Evolutionary conservation across 2,113 vertebrate species (phyloP).

Genomic region (Coracopsis vasa): DNA sequence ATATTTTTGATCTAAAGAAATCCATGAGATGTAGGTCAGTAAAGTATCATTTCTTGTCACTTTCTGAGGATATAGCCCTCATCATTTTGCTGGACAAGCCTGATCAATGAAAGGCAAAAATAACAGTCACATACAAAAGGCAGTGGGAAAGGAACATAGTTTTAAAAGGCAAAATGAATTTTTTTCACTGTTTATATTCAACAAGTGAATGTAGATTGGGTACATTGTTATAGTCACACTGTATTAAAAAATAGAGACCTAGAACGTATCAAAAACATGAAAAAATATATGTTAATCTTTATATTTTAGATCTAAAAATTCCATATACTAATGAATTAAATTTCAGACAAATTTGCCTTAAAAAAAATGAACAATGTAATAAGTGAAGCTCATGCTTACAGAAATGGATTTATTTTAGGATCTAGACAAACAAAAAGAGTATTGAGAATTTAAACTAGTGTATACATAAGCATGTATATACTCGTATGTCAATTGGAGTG

Average conservation of each 20-base stretch:
- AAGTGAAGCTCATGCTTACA: not conserved
- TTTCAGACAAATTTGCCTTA: not conserved
- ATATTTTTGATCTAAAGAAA: not conserved
- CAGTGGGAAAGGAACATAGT: not conserved
- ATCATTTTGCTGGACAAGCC: not conserved
- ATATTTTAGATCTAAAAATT: not conserved
- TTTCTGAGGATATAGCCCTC: not conserved
- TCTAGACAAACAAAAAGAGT: not conserved
- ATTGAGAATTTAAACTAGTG: not conserved
- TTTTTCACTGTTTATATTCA: not conserved
- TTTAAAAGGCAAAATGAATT: not conserved
- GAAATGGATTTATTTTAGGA: not conserved
- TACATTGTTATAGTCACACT: not conserved
- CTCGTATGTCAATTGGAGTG: rapidly evolving
- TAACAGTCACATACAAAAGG: not conserved
- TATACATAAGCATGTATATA: not conserved
- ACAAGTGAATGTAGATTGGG: not conserved
- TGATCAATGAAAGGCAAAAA: not conserved
- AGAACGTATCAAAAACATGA: not conserved
- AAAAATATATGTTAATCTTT: not conserved
- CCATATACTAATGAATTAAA: not conserved
- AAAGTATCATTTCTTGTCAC: not conserved
- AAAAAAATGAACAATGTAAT: not conserved
- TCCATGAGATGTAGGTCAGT: not conserved
- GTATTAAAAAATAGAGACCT: not conserved